Conservation (phyloP, 2,797 vertebrate species). For the Sebastes aleutianus region DNA sequence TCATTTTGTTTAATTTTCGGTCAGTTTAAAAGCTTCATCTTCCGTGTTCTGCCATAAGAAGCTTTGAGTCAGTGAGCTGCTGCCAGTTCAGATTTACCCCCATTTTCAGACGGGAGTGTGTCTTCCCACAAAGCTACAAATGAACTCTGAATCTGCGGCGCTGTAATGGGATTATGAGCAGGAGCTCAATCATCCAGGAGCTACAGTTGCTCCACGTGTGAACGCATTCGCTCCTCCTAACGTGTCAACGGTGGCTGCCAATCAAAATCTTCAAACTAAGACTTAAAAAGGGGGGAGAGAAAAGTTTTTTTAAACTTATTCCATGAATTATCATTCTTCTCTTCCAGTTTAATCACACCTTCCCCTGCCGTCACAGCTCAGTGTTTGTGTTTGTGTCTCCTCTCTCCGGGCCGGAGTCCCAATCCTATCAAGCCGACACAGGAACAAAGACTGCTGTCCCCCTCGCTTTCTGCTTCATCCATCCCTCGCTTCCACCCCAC, state of each 20-base stretch:
- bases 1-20: constrained; percentile 28
- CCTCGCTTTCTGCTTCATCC: constrained; percentile 1
- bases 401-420: constrained; percentile 36
- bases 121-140: constrained; percentile 57
- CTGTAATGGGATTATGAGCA: constrained; percentile 70
- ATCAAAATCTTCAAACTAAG: constrained; percentile 32
- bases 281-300: not conserved
- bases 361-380: constrained; percentile 27
- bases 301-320: not conserved
- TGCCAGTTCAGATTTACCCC: constrained; percentile 55
- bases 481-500: not conserved
- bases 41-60: constrained; percentile 45
- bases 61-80: constrained; percentile 52
- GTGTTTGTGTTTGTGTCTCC: constrained; percentile 29
- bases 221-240: constrained; percentile 4
- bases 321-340: constrained; percentile 15
- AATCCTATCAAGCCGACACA: constrained; percentile 58
- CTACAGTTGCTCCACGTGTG: constrained; percentile 31
- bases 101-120: constrained; percentile 43
- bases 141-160: constrained; percentile 58
- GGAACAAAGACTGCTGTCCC: constrained; percentile 51
- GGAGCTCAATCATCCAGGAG: constrained; percentile 60
- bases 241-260: constrained; percentile 22
- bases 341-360: constrained; percentile 32
- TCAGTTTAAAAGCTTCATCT: constrained; percentile 30